Conservation (phyloP, 2,888 invertebrate genomes). For the Artemia sinica region DNA sequence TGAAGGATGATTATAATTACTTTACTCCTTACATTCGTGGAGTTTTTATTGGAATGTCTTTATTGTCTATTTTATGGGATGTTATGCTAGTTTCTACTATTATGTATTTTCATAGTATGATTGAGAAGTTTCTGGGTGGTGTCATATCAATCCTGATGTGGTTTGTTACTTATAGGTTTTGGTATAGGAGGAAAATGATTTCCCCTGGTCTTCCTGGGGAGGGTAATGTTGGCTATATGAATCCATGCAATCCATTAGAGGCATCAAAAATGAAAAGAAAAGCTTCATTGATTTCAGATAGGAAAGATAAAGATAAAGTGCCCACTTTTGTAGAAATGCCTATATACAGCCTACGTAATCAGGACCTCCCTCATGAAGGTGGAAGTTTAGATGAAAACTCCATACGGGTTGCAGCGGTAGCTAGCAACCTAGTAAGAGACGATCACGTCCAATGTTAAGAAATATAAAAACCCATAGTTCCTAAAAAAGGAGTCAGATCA, state of each 20-base stretch:
- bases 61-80: slow-evolving; percentile 76
- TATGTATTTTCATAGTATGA: slow-evolving; percentile 87
- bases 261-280: slow-evolving; percentile 10
- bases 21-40: slow-evolving; percentile 63
- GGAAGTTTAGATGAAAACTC: no score
- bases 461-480: no score
- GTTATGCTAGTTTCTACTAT: slow-evolving; percentile 81
- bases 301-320: slow-evolving; percentile 25
- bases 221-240: slow-evolving; percentile 59
- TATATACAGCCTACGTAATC: slow-evolving; percentile 36
- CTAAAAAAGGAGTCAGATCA: no score
- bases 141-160: slow-evolving; percentile 69
- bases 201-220: slow-evolving; percentile 56
- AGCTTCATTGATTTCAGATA: slow-evolving; percentile 25
- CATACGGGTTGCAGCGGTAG: no score
- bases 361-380: slow-evolving; percentile 24
- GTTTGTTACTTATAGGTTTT: slow-evolving; percentile 71
- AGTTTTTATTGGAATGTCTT: slow-evolving; percentile 55
- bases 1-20: slow-evolving; percentile 54
- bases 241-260: slow-evolving; percentile 30
- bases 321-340: slow-evolving; percentile 66
- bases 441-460: no score
- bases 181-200: slow-evolving; percentile 38
- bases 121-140: slow-evolving; percentile 80
- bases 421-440: no score